phyloP scores from a whole-genome alignment of 2,113 vertebrate species.

The Kryptolebias marmoratus region DNA sequence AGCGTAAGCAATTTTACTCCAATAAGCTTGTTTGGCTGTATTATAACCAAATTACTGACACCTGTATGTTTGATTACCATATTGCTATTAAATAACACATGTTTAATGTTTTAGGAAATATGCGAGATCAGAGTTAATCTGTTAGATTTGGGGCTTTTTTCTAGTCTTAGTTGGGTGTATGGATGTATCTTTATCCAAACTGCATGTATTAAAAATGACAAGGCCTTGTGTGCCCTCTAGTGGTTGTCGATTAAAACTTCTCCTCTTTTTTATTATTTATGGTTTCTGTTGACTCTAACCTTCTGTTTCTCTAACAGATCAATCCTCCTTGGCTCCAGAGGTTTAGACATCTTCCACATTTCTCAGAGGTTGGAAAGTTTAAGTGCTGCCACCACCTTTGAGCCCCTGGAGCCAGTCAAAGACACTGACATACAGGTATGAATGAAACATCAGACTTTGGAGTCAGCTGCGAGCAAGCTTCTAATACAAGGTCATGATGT shows the following conservation, averaged over 20 bases:
- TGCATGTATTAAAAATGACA: neutral
- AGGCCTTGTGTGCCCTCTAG: slow-evolving; percentile 41
- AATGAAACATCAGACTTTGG: neutral
- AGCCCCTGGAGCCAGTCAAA: slow-evolving; percentile 96
- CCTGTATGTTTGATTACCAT: too few species aligned
- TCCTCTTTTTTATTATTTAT: neutral
- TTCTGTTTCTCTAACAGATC: slow-evolving; percentile 79
- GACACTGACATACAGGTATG: slow-evolving; percentile 98
- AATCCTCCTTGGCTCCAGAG: slow-evolving; percentile 93
- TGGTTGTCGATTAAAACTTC: slow-evolving; percentile 21
- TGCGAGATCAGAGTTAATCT: too few species aligned
- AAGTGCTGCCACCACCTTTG: slow-evolving; percentile 96
- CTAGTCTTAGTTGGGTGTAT: too few species aligned
- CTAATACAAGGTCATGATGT: neutral
- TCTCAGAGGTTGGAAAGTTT: slow-evolving; percentile 95
- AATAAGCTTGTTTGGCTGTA: too few species aligned
- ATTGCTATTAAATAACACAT: too few species aligned
- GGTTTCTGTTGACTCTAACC: neutral
- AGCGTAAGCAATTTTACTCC: slow-evolving; percentile 84
- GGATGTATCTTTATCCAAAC: too few species aligned
- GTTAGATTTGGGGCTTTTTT: too few species aligned
- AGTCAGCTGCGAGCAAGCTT: neutral
- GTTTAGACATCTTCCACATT: slow-evolving; percentile 96
- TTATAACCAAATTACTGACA: too few species aligned
- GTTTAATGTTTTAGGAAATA: too few species aligned